phyloP scores from a whole-genome alignment of 2,113 vertebrate genomes.

The Chionis minor region DNA sequence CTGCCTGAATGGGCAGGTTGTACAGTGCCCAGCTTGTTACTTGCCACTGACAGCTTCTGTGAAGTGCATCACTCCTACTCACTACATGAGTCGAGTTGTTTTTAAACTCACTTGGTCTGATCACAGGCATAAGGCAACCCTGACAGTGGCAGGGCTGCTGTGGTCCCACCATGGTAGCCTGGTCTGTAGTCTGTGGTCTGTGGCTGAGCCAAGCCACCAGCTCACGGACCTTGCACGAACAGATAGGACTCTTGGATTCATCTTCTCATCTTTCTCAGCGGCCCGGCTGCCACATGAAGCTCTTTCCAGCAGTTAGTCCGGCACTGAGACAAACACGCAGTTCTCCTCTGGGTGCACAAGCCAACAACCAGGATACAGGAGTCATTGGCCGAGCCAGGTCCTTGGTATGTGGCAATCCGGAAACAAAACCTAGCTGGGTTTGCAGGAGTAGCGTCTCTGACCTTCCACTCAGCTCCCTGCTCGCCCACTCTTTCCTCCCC shows the following conservation, averaged over 20 bases:
- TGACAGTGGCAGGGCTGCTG: rapidly evolving
- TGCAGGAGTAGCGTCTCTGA: background rate
- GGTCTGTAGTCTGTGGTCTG: background rate
- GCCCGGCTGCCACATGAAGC: background rate
- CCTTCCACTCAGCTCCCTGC: background rate
- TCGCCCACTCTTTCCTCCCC: rapidly evolving
- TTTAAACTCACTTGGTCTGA: background rate
- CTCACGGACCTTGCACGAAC: background rate
- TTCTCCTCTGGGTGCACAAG: background rate
- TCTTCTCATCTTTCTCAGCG: background rate
- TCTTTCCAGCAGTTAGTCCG: background rate
- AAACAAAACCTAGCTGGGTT: background rate
- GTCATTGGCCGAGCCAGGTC: rapidly evolving
- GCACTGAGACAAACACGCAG: background rate
- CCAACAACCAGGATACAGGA: background rate
- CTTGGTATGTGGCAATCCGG: background rate
- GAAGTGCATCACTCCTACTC: background rate
- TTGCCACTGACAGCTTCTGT: background rate
- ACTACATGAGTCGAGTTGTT: background rate
- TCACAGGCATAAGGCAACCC: background rate
- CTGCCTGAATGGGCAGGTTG: background rate
- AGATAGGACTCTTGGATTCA: background rate
- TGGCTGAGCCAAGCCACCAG: background rate
- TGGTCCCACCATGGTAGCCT: rapidly evolving
- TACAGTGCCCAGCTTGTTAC: background rate